Evolutionary conservation across 2,888 invertebrate species (phyloP), one percentile per base, ranked within the genome.

Genomic region (Eristalis tenax): DNA sequence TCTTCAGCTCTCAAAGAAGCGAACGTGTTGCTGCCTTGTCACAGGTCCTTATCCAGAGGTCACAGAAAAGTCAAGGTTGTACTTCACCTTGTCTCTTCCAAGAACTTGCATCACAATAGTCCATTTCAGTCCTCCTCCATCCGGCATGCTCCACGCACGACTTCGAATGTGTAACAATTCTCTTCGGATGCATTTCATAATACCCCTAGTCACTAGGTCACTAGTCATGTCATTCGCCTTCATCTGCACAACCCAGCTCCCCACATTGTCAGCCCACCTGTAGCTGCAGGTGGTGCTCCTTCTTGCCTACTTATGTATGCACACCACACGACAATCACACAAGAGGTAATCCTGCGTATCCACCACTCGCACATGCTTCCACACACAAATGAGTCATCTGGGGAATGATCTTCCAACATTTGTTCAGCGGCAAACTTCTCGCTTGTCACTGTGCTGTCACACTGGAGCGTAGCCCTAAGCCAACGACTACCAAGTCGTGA

Each of bases 401-500:
- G 68, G 43, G 22, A 28, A 68, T 26, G 57, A 32, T 22, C 26
- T 35, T 43, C 63, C 22, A 65, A 61, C 70, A 78, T 73, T 81
- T 82, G 76, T 43, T 43, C 65, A 40, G 65, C 56, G 68, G 57
- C 66, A 71, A 77, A 56, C 65, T 61, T 66, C 68, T 81, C 75
- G 65, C 66, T 79, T 80, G 84, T 76, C 80, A 76, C 69, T 26
- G 13, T 73, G 43, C 57, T 78, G 76, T 82, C 73, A 82, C 73
- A 77, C 82, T 77, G 38, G 77, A 78, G 82, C 80, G 69, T 78
- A 78, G 71, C 82, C 71, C 87, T 40, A 83, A 83, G 86, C 65
- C 74, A 83, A 79, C 32, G 71, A 83, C 83, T 76, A 80, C 56
- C 79, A 79, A 79, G 79, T 87, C 86, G 86, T 87, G 87, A 83